Evolutionary conservation across 2,113 vertebrate species (phyloP), one percentile per base, ranked within the genome.

Genomic region (Myotis lucifugus): DNA sequence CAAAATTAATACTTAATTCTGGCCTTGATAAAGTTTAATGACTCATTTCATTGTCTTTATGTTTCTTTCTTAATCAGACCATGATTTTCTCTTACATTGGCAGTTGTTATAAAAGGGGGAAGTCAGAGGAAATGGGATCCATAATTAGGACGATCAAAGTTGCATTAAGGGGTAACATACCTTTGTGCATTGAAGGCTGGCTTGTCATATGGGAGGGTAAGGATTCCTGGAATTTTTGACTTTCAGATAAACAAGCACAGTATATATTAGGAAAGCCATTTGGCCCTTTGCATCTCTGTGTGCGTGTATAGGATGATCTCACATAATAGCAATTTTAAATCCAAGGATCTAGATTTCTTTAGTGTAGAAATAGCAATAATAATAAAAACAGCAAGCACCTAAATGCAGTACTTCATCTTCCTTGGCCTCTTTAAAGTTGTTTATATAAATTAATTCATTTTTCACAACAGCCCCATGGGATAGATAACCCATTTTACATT

Each of bases 171-270:
- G 34, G 25, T 93, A 70, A 56, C 27, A 23, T 32, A 50, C 23
- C 25, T 91, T 86, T 67, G 73, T 10, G 21, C 61, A 52, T 56
- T 70, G 42, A n/a, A 54, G 25, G 23, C 48, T 88, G 23, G 66
- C 27, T 61, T 94, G 42, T 91, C 21, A 13, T 76, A 14, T 81
- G n/a, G 25, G 73, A 42, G 40, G 85, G 11, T 81, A 66, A 12
- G 64, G 17, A 70, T 95, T 92, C 88, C 72, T 93, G 72, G 42
- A 72, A 78, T 83, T 90, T 95, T 93, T 90, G 70, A 74, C 73
- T 85, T 78, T 48, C 8, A 79, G 12, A 67, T 90, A 91, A 93
- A 78, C 59, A 85, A 88, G 40, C 27, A 56, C 67, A 73, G 46
- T 54, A 37, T 46, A 23, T 91, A 9, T 84, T 89, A 72, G 67